Evolutionary conservation across 2,888 invertebrate species (phyloP), one percentile per base, ranked within the genome.

Genomic region (Hydroisotoma schaefferi): DNA sequence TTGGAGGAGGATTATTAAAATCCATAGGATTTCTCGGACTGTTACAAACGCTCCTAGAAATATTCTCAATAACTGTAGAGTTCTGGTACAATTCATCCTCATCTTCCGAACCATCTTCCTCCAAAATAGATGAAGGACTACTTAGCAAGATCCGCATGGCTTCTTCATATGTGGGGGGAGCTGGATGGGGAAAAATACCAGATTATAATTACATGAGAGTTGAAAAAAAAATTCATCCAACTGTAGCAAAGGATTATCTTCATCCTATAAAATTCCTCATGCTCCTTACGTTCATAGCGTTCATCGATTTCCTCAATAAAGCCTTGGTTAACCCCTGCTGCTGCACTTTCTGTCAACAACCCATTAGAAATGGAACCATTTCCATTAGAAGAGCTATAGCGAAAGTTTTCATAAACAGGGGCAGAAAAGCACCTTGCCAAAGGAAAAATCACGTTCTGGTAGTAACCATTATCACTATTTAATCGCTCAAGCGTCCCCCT

Each of bases 391-490:
- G 26, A 8, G 18, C 28, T 29, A 25, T 59, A 59, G 1, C 63
- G 44, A 20, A 56, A 59, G 29, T 63, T 63, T 63, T 63, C 63
- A 27, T 63, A 63, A 15, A 63, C 53, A 4, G 63, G 63, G 27
- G 63, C 63, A 2, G 63, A 63, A 10, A 59, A 63, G 48, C 59
- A 59, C 1, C 63, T 47, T 8, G 51, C 55, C 25, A 63, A 49
- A 15, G 63, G 63, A 22, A 63, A 63, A 6, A 63, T 59, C 3
- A 63, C 63, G 29, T 63, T 63, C 22, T 63, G 63, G n/a, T 63
- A 63, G 29, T 63, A 63, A 2, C 52, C 47, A 20, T 43, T 51
- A 25, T 61, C 61, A n/a, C 54, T 25, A 1, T 47, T 53, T 2
- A 57, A 49, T 28, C 54, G 8, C 2, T 57, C 48, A 23, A 51